Base-by-base conservation (phyloP, 2,797 vertebrate species). In the Carapus acus region DNA sequence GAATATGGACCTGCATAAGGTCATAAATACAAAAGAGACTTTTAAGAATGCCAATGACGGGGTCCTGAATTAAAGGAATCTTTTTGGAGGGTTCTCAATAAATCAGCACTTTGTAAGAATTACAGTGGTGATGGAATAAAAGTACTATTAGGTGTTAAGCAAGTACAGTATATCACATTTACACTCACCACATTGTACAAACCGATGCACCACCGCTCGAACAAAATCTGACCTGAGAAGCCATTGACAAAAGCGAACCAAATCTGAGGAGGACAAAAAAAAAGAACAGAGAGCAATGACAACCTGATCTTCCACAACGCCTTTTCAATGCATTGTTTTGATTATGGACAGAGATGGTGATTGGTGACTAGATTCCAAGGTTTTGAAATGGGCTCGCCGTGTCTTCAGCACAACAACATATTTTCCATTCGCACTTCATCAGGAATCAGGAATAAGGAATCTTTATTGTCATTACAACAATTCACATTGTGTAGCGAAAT, bases 211-310 rank as follows among this genome's bases (percentile, higher is more conserved):
- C 96, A 98, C 68, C 96, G 90, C 73, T 98, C 96, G 77, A 99
- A 99, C 43, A 99, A 92, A 82, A 99, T 98, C 85, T 98, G 96
- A 69, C 96, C 96, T 31, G 96, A 99, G 86, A 99, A 99, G 49
- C 96, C 96, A 59, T 99, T 99, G 68, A 97, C 94, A 52, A 99
- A 99, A 4, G 96, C 96, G 76, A 98, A 99, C 96, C 96, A 99
- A 86, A 99, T 90, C 96, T 99, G 77, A 64, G 80, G 78, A 54
- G 73, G 18, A 77, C 22, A 79, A 50, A 79, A 48, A 45, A 2
- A 43, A 43, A 46, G 3, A 36, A 45, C 11, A 58, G 4, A 47
- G 39, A 43, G 1, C 19, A 61, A 21, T 6, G 31, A 14, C 37
- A 33, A 8, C 69, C 39, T 22, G 16, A 40, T 49, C 43, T 24